A percentile compares a stretch with the other conserved stretches of the same genome.
These are phyloP conservation scores for Halcyon chelicuti DNA, from an alignment of 2,797 vertebrate species.

Conservation along the genomic window DNA sequence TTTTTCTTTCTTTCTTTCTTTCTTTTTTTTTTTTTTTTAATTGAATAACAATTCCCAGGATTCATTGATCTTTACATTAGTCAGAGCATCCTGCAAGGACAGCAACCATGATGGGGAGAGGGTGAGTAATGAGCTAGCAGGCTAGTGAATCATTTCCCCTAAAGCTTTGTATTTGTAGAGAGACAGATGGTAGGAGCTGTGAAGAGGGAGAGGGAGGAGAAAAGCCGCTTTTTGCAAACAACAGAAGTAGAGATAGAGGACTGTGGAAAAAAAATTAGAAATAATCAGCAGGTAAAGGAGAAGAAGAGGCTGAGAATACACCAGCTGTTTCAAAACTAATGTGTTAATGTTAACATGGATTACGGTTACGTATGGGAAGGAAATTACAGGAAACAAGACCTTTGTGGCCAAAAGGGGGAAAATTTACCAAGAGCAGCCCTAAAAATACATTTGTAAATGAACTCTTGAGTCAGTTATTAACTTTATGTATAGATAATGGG, in stretches of 20 bases:
- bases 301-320: neutral
- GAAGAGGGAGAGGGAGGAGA: conserved; percentile 2
- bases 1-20: neutral
- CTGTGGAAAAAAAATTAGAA: neutral
- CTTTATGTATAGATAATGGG: neutral
- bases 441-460: neutral
- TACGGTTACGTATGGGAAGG: neutral
- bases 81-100: conserved; percentile 60
- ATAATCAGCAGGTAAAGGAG: conserved; percentile 36
- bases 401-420: neutral
- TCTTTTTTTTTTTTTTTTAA: neutral
- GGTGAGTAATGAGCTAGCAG: conserved; percentile 65
- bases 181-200: conserved; percentile 71
- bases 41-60: conserved; percentile 50
- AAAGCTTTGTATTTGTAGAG: conserved; percentile 67
- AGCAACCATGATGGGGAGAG: conserved; percentile 36
- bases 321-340: neutral
- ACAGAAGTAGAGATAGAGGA: neutral
- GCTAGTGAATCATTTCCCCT: conserved; percentile 64
- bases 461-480: conserved; percentile 22
- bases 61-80: conserved; percentile 70
- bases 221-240: neutral
- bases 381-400: neutral
- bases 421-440: neutral
- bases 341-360: neutral